Evolutionary conservation across 2,797 vertebrate species (phyloP).

Genomic region (Huso huso): DNA sequence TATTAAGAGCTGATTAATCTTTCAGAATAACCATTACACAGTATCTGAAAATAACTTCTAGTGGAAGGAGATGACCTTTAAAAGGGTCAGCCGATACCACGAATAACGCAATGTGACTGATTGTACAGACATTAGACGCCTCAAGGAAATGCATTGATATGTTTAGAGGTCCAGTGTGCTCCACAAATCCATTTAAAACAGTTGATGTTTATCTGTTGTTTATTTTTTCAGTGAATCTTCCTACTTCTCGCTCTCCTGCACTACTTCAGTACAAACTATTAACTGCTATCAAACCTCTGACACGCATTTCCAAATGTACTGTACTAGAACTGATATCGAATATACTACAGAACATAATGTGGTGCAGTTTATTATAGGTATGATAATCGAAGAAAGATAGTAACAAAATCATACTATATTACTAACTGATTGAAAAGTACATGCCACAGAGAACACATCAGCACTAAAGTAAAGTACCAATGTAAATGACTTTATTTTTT

Average conservation of each 20-base stretch:
- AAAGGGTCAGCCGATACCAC: background rate
- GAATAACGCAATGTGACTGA: background rate
- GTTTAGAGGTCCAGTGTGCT: background rate
- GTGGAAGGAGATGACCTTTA: conserved; percentile 1
- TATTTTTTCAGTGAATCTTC: background rate
- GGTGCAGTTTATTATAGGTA: too few relatives aligned
- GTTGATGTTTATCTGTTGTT: background rate
- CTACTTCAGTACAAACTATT: background rate
- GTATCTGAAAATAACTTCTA: background rate
- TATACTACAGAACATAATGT: too few relatives aligned
- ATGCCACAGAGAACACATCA: too few relatives aligned
- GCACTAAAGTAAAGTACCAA: too few relatives aligned
- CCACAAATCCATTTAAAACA: background rate
- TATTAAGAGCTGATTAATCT: conserved; percentile 2
- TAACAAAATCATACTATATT: too few relatives aligned
- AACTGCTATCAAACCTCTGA: background rate
- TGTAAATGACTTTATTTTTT: too few relatives aligned
- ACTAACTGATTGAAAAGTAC: too few relatives aligned
- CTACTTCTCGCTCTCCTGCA: background rate
- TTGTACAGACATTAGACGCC: background rate
- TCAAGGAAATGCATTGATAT: background rate
- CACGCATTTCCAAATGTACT: background rate
- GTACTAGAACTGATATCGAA: background rate
- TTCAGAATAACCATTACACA: background rate
- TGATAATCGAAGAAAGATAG: too few relatives aligned